Evolutionary conservation across 2,888 invertebrate species (phyloP).

Genomic region (Apamea crenata): DNA sequence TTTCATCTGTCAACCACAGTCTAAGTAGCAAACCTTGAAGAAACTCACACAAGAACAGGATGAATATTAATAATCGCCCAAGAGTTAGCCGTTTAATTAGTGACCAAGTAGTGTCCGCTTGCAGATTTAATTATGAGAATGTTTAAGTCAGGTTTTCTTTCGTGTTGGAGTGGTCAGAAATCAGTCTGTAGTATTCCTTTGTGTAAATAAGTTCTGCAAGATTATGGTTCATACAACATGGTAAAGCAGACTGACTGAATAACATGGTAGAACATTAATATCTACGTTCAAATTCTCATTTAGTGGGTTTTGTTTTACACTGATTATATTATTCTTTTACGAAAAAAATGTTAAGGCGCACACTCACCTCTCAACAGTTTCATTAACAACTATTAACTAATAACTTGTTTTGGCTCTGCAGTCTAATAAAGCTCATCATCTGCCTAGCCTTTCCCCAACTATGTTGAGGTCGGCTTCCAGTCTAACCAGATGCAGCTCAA

Average conservation of each 20-base stretch:
- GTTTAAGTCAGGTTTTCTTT: neutral
- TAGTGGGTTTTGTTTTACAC: neutral
- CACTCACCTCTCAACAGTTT: neutral
- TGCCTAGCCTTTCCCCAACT: too few species aligned
- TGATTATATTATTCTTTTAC: neutral
- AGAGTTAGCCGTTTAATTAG: conserved; percentile 5
- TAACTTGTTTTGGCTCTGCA: neutral
- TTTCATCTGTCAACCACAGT: neutral
- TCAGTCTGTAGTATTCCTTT: neutral
- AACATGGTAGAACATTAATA: neutral
- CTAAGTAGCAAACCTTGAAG: neutral
- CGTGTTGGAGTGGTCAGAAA: neutral
- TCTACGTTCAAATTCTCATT: conserved; percentile 31
- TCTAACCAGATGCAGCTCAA: too few species aligned
- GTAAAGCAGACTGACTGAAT: neutral
- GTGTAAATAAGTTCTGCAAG: neutral
- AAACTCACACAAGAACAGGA: neutral
- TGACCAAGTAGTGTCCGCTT: neutral
- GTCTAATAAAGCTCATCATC: neutral
- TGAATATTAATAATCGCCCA: conserved; percentile 8
- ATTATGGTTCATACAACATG: neutral
- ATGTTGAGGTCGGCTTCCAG: too few species aligned
- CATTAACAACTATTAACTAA: neutral
- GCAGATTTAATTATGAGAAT: conserved; percentile 4
- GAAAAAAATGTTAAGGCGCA: neutral